Percentiles rank a stretch among this genome's conserved stretches.
Evolutionary conservation across 53 echinoderm and acorn worm genomes (phyloP).

Genomic region (Pentamera pediparva): DNA sequence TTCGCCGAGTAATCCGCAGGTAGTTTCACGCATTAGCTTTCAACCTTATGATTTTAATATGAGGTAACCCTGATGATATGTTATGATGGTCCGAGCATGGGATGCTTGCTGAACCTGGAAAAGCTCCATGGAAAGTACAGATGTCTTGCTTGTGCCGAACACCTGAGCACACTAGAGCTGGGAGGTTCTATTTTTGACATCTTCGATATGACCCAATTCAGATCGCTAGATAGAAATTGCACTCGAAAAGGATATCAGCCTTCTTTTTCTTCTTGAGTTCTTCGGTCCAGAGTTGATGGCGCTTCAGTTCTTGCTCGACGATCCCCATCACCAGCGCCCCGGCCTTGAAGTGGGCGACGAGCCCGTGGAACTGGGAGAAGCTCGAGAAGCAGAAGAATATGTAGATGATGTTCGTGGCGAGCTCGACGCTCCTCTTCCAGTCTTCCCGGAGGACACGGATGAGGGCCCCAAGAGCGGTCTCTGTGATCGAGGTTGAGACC

Average conservation of each 20-base stretch:
- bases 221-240: no score
- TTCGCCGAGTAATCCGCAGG: no score
- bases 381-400: conserved; percentile 99
- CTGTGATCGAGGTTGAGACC: conserved; percentile 56
- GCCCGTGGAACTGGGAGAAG: conserved; percentile 91
- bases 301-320: conserved; percentile 86
- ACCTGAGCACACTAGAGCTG: no score
- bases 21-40: no score
- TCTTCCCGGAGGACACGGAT: conserved; percentile 92
- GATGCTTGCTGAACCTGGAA: no score
- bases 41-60: no score
- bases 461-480: conserved; percentile 86
- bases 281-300: conserved; percentile 82
- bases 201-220: no score
- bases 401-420: conserved; percentile 98
- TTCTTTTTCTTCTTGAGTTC: conserved; percentile 94
- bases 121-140: no score
- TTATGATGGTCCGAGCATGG: no score
- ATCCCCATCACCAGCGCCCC: conserved; percentile 96
- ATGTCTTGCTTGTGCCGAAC: no score
- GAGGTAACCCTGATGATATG: no score
- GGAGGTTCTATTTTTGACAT: no score
- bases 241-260: conserved; percentile 95
- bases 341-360: conserved; percentile 94
- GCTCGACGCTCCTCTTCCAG: conserved; percentile 96